Evolutionary conservation across 2,113 vertebrate species (phyloP).

Genomic region (Hassar affinis): DNA sequence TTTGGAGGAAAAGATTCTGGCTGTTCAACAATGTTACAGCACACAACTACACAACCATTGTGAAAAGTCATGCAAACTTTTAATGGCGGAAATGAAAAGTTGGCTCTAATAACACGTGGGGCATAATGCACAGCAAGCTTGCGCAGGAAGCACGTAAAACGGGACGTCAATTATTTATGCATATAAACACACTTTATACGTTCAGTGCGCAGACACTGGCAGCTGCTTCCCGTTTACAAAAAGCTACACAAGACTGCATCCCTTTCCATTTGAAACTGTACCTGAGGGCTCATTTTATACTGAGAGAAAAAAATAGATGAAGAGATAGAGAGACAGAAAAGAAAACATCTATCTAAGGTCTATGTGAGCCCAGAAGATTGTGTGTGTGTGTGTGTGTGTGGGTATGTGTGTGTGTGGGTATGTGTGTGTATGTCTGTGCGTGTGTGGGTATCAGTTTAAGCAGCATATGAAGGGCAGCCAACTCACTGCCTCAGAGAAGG

Average conservation of each 20-base stretch:
- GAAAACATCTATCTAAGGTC: neutral
- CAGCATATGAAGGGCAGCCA: slow-evolving; percentile 47
- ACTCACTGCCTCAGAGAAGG: slow-evolving; percentile 32
- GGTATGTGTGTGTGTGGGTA: slow-evolving; percentile 26
- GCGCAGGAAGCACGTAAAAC: slow-evolving; percentile 10
- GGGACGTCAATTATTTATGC: neutral
- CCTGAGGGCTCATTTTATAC: slow-evolving; percentile 12
- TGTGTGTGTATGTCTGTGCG: slow-evolving; percentile 19
- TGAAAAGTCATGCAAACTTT: neutral
- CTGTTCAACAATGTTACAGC: neutral
- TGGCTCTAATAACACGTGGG: neutral
- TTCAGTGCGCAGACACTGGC: neutral
- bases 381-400: neutral
- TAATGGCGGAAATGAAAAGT: neutral
- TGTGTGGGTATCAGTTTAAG: slow-evolving; percentile 32
- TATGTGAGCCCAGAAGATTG: neutral
- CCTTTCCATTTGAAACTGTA: slow-evolving; percentile 22
- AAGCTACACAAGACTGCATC: slow-evolving; percentile 1
- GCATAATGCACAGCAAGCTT: neutral
- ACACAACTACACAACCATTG: neutral
- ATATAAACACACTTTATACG: neutral
- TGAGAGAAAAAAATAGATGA: slow-evolving; percentile 13
- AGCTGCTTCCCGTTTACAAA: slow-evolving; percentile 27
- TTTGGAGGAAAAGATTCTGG: neutral
- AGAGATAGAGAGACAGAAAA: slow-evolving; percentile 23